Evolutionary conservation across 2,888 invertebrate genomes (phyloP).

Genomic region (Pristionchus exspectatus): DNA sequence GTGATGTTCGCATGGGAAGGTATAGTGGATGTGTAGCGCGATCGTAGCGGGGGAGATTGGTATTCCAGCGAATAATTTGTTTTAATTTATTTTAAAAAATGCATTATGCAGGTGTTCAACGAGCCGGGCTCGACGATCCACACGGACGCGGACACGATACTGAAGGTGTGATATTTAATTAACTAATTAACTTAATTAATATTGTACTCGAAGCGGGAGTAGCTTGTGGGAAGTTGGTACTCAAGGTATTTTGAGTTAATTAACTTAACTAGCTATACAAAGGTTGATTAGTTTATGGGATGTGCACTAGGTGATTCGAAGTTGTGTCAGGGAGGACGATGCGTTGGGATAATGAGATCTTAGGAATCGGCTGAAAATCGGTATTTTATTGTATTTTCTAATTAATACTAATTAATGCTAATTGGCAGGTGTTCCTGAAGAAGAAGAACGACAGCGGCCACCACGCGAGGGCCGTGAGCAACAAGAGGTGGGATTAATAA

Average conservation of each 20-base stretch:
- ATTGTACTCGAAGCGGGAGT: no score
- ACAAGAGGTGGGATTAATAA: slow-evolving; percentile 54
- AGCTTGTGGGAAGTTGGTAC: no score
- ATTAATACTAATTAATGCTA: background rate
- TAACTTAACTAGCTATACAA: no score
- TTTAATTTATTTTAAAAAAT: background rate
- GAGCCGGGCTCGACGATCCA: slow-evolving; percentile 97
- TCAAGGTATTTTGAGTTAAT: no score
- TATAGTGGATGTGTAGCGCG: background rate
- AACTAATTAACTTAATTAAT: background rate
- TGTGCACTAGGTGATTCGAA: no score
- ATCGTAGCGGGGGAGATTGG: background rate
- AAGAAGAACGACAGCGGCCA: slow-evolving; percentile 57
- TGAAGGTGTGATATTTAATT: slow-evolving; percentile 85
- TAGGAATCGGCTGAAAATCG: no score
- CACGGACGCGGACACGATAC: slow-evolving; percentile 90
- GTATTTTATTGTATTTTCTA: no score
- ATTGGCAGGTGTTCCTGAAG: slow-evolving; percentile 50
- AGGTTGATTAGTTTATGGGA: no score
- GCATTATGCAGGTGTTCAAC: slow-evolving; percentile 84
- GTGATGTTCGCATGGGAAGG: no score
- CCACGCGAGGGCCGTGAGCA: slow-evolving; percentile 38
- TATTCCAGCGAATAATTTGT: background rate
- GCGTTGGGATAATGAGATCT: background rate
- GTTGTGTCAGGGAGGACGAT: no score